These are phyloP conservation scores for Pachypeltis micranthus DNA, from an alignment of 1,140 invertebrate species.

Conservation along the genomic window DNA sequence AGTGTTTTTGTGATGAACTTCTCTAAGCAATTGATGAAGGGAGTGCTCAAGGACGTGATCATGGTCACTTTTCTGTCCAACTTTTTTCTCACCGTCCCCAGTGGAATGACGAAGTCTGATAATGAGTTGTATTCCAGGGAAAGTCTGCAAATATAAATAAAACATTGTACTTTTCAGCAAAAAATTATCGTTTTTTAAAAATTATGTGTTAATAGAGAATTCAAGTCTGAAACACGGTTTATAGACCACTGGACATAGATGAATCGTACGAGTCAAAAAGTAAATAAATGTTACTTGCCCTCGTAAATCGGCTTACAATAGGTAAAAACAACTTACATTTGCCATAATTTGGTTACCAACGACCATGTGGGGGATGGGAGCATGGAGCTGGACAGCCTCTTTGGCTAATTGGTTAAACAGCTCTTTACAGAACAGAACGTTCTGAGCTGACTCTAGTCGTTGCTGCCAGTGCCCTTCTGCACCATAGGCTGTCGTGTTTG, in stretches of 20 bases:
- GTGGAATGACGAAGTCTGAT: conserved; percentile 57
- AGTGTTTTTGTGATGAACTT: conserved; percentile 84
- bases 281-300: neutral
- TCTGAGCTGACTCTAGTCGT: conserved; percentile 89
- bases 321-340: conserved; percentile 49
- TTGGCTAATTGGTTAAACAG: conserved; percentile 86
- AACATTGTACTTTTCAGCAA: neutral
- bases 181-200: too few relatives aligned
- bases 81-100: conserved; percentile 25
- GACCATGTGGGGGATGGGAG: conserved; percentile 89
- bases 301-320: neutral
- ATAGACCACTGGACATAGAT: neutral
- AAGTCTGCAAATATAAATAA: conserved; percentile 45
- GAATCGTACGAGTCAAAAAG: neutral
- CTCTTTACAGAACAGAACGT: conserved; percentile 95
- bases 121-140: conserved; percentile 81
- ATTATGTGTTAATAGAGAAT: too few relatives aligned
- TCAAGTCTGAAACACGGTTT: too few relatives aligned
- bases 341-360: conserved; percentile 95
- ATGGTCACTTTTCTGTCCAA: conserved; percentile 61
- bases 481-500: conserved; percentile 42
- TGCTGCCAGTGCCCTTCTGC: conserved; percentile 84
- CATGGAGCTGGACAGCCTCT: conserved; percentile 85
- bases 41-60: conserved; percentile 94
- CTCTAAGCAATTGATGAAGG: conserved; percentile 80